Evolutionary conservation across 1,140 invertebrate species (phyloP).

Genomic region (Solenopsis fugax): DNA sequence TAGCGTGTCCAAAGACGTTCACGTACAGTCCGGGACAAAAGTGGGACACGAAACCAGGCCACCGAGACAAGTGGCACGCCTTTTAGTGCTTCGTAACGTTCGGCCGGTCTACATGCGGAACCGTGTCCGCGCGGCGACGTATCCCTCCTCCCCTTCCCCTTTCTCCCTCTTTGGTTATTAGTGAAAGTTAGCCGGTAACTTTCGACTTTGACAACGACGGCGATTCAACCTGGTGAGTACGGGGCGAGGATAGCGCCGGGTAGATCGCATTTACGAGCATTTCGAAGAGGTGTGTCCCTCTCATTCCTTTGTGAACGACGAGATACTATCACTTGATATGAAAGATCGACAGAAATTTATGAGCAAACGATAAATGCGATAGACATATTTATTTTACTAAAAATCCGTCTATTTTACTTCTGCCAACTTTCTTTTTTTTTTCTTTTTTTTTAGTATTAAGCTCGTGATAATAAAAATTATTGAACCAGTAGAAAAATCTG

Average conservation of each 20-base stretch:
- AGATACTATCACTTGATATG: neutral
- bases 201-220: slow-evolving; percentile 81
- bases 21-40: slow-evolving; percentile 79
- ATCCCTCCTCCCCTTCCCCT: slow-evolving; percentile 64
- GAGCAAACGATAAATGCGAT: neutral
- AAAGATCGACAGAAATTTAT: neutral
- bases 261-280: slow-evolving; percentile 11
- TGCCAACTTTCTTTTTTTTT: neutral
- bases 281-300: slow-evolving; percentile 1
- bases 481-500: neutral
- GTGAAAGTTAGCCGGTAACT: slow-evolving; percentile 85
- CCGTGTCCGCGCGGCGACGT: slow-evolving; percentile 63
- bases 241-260: slow-evolving; percentile 56
- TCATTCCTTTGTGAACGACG: neutral
- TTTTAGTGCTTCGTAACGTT: slow-evolving; percentile 82
- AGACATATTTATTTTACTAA: neutral
- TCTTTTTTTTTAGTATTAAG: neutral
- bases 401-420: neutral
- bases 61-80: slow-evolving; percentile 86
- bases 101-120: slow-evolving; percentile 71
- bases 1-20: slow-evolving; percentile 74
- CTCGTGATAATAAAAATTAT: neutral
- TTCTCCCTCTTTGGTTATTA: slow-evolving; percentile 77
- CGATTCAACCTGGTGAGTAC: slow-evolving; percentile 68
- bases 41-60: slow-evolving; percentile 86